Evolutionary conservation across 2,113 vertebrate species (phyloP).

Genomic region (Genyomyrus donnyi): DNA sequence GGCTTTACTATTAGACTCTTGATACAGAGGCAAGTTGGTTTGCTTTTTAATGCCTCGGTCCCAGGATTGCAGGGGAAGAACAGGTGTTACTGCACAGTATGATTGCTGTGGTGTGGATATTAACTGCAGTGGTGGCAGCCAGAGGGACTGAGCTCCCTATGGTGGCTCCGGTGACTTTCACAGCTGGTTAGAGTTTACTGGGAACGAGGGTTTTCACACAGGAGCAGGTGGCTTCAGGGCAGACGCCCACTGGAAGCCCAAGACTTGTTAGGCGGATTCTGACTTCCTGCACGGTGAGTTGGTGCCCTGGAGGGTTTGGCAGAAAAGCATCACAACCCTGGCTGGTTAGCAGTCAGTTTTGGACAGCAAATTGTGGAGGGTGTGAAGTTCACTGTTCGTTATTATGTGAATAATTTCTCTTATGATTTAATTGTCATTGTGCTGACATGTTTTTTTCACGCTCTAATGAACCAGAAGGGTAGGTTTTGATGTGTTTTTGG

Average conservation of each 20-base stretch:
- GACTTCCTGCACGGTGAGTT: neutral
- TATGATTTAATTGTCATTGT: constrained; percentile 4
- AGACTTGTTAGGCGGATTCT: neutral
- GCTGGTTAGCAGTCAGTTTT: neutral
- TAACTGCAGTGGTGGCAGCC: constrained; percentile 9
- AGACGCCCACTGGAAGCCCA: neutral
- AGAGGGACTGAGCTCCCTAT: neutral
- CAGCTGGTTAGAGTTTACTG: neutral
- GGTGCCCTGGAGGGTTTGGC: neutral
- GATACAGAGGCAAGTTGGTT: neutral
- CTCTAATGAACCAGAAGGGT: neutral
- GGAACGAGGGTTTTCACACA: neutral
- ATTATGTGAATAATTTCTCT: constrained; percentile 5
- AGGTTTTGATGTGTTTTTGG: neutral
- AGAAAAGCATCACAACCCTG: neutral
- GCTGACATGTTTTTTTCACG: neutral
- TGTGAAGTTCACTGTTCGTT: neutral
- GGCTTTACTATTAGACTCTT: neutral
- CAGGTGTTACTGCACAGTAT: neutral
- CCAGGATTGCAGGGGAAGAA: neutral
- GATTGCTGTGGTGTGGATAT: neutral
- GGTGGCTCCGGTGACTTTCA: neutral
- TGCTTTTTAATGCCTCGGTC: neutral
- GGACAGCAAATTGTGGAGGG: neutral
- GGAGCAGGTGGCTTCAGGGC: neutral